Percentiles rank a stretch among this genome's conserved stretches.
Evolutionary conservation across 1,140 invertebrate species (phyloP).

Genomic region (Triops cancriformis): DNA sequence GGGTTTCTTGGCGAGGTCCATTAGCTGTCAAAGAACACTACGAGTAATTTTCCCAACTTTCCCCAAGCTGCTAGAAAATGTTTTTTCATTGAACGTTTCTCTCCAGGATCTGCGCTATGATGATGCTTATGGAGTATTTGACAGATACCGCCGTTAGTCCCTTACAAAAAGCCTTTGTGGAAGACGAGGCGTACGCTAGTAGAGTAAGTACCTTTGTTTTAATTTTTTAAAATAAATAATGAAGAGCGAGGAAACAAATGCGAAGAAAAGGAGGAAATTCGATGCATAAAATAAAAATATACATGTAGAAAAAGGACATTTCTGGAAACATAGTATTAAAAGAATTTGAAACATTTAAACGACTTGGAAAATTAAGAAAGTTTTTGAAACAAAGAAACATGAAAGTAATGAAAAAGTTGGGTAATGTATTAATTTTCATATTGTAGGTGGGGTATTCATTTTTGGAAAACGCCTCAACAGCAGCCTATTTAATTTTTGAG

Average conservation of each 20-base stretch:
- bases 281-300: neutral
- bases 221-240: no score
- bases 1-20: slow-evolving; percentile 75
- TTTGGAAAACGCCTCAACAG: slow-evolving; percentile 59
- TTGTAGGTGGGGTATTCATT: slow-evolving; percentile 56
- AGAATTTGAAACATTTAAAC: no score
- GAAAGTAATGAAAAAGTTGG: no score
- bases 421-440: slow-evolving; percentile 30
- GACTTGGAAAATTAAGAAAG: no score
- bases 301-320: no score
- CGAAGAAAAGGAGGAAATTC: neutral
- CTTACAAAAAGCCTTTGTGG: slow-evolving; percentile 72
- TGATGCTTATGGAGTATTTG: slow-evolving; percentile 71
- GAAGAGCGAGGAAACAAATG: neutral
- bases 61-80: no score
- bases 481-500: slow-evolving; percentile 61
- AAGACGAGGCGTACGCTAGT: slow-evolving; percentile 72
- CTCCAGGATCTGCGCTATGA: slow-evolving; percentile 49
- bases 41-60: slow-evolving; percentile 36
- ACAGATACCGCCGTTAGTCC: slow-evolving; percentile 75
- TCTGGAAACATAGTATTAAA: no score
- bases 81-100: slow-evolving; percentile 30
- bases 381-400: no score
- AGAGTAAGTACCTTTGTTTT: slow-evolving; percentile 46
- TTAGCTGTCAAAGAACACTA: slow-evolving; percentile 48